Percentiles rank a stretch among this genome's conserved stretches.
Evolutionary conservation across 2,113 vertebrate species (phyloP).

Genomic region (Xiphias gladius): DNA sequence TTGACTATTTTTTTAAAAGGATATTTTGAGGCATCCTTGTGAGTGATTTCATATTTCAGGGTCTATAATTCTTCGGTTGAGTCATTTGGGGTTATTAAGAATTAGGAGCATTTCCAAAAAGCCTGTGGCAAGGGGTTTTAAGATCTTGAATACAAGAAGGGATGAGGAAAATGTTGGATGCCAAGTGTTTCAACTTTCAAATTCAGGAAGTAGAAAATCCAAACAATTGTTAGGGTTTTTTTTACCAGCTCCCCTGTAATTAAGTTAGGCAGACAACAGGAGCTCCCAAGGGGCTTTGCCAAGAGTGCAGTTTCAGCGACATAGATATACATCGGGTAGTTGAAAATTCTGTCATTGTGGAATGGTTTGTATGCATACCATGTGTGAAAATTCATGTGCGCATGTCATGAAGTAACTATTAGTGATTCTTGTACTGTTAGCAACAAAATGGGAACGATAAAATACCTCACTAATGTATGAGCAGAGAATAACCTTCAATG

Average conservation of each 20-base stretch:
- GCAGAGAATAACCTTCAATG: not conserved
- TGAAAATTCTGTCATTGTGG: not conserved
- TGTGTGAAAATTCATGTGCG: too few relatives aligned
- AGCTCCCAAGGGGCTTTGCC: conserved; percentile 30
- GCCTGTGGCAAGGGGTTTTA: conserved; percentile 28
- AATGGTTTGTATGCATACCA: too few relatives aligned
- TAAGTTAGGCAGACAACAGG: conserved; percentile 55
- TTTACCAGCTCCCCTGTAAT: conserved; percentile 58
- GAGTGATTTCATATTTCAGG: conserved; percentile 46
- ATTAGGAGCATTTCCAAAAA: conserved; percentile 32
- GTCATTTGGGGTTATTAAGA: conserved; percentile 28
- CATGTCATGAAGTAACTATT: too few relatives aligned
- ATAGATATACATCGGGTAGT: conserved; percentile 6
- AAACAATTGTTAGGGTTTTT: conserved; percentile 56
- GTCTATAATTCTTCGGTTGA: conserved; percentile 46
- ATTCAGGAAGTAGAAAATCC: conserved; percentile 68
- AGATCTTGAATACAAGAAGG: conserved; percentile 2
- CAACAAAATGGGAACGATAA: not conserved
- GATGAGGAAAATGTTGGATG: conserved; percentile 54
- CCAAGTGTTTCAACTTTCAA: conserved; percentile 52
- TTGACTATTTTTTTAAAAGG: not conserved
- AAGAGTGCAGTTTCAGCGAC: not conserved
- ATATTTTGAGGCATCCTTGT: conserved; percentile 19
- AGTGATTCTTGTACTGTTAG: too few relatives aligned
- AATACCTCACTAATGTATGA: not conserved